A percentile compares a stretch with the other conserved stretches of the same genome.
These are phyloP conservation scores for Sitta europaea DNA, from an alignment of 2,113 vertebrate genomes.

Conservation along the genomic window DNA sequence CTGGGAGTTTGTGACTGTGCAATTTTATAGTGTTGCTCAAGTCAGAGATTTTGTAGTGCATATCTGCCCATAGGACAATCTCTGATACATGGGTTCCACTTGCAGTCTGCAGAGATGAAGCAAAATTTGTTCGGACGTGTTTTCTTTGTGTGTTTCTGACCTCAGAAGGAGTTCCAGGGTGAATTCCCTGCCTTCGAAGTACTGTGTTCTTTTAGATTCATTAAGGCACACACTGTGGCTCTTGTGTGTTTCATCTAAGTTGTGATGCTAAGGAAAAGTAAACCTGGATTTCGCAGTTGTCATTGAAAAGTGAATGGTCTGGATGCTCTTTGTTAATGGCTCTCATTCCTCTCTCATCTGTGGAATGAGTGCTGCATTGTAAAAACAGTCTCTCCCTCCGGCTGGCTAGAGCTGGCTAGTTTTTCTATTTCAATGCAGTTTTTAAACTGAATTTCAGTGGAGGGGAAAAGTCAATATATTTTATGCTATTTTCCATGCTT, in stretches of 20 bases:
- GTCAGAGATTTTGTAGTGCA: neutral
- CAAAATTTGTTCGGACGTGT: neutral
- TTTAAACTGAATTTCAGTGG: constrained; percentile 10
- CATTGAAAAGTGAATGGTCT: neutral
- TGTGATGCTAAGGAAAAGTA: neutral
- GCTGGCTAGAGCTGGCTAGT: neutral
- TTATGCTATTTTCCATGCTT: constrained; percentile 21
- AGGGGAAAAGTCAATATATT: constrained; percentile 25
- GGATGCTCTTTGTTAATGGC: neutral
- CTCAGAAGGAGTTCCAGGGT: neutral
- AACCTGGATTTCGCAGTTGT: neutral
- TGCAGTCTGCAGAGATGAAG: neutral
- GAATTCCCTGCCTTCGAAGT: neutral
- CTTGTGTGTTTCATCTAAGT: neutral
- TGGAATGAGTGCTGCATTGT: neutral
- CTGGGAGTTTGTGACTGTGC: neutral
- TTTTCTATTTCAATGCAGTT: neutral
- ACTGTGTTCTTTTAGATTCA: fast-evolving
- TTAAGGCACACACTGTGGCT: neutral
- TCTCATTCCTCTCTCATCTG: neutral
- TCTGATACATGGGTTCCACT: neutral
- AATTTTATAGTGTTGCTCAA: neutral
- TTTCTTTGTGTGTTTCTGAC: neutral
- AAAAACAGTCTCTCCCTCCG: neutral
- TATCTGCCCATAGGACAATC: neutral